Conservation (phyloP, 2,888 invertebrate species). For the Acronicta leporina region DNA sequence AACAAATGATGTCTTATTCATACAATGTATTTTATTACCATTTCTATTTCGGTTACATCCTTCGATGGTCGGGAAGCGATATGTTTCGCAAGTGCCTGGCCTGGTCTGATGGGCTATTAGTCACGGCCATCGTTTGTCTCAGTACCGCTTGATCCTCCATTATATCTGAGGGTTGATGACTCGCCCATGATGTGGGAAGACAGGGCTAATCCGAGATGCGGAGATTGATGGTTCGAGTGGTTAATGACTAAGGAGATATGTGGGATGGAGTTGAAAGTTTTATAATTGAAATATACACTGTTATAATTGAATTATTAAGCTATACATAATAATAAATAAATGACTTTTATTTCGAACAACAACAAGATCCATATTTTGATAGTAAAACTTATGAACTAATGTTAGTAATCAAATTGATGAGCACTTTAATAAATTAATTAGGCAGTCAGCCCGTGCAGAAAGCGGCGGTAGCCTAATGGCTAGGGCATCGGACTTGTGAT, state of each 20-base stretch:
- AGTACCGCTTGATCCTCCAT: slow-evolving; percentile 44
- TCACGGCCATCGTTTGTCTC: slow-evolving; percentile 54
- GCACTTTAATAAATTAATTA: too few species aligned
- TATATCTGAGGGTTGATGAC: slow-evolving; percentile 56
- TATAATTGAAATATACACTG: background rate
- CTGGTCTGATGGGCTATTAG: slow-evolving; percentile 38
- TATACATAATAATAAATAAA: too few species aligned
- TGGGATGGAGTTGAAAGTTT: slow-evolving; percentile 21
- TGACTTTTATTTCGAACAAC: too few species aligned
- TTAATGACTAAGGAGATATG: slow-evolving; percentile 14
- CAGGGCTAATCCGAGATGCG: slow-evolving; percentile 34
- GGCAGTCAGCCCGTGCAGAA: too few species aligned
- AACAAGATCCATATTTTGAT: too few species aligned
- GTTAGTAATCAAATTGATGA: too few species aligned
- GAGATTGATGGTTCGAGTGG: slow-evolving; percentile 47
- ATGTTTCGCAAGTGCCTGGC: slow-evolving; percentile 42
- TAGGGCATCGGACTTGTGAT: too few species aligned
- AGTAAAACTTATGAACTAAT: too few species aligned
- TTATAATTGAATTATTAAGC: too few species aligned
- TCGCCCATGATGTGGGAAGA: slow-evolving; percentile 51
- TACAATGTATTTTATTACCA: slow-evolving; percentile 39
- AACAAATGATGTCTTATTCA: slow-evolving; percentile 32
- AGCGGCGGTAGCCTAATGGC: too few species aligned
- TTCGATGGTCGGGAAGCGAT: slow-evolving; percentile 32
- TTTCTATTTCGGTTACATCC: slow-evolving; percentile 29